These are phyloP conservation scores for Apostichopus leukothele DNA, from an alignment of 53 echinoderm and acorn worm species.

Conservation along the genomic window DNA sequence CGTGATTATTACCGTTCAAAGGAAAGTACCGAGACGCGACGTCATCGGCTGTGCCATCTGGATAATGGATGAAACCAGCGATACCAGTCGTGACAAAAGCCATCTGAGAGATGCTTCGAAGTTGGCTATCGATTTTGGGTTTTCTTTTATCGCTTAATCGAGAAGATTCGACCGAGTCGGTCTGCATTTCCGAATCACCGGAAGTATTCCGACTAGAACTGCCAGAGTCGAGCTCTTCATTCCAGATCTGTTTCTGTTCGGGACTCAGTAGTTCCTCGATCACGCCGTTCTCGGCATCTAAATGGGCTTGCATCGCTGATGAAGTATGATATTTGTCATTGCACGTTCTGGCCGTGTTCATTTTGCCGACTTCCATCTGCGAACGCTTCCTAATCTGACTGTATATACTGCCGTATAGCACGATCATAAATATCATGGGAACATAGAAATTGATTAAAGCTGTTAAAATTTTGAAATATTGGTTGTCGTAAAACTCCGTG, in stretches of 20 bases:
- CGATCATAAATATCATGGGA: constrained; percentile 72
- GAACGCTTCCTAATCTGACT: constrained; percentile 80
- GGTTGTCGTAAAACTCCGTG: constrained; percentile 77
- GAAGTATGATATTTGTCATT: constrained; percentile 36
- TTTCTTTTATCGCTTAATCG: constrained; percentile 56
- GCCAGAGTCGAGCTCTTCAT: constrained; percentile 72
- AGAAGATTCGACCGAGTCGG: constrained; percentile 58
- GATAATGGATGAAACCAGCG: constrained; percentile 69
- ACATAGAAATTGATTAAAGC: constrained; percentile 92
- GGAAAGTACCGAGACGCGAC: constrained; percentile 38
- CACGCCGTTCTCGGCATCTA: constrained; percentile 33
- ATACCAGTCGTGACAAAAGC: constrained; percentile 78
- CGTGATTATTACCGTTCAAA: constrained; percentile 33
- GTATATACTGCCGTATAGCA: constrained; percentile 83
- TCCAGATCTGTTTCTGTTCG: constrained; percentile 63
- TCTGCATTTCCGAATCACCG: constrained; percentile 66
- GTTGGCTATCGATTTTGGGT: constrained; percentile 72
- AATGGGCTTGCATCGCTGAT: constrained; percentile 30
- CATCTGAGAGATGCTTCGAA: constrained; percentile 81
- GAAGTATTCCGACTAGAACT: constrained; percentile 83
- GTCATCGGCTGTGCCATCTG: constrained; percentile 51
- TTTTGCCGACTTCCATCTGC: constrained; percentile 76
- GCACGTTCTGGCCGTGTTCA: constrained; percentile 53
- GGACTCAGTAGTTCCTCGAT: constrained; percentile 24
- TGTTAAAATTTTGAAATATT: constrained; percentile 76